Evolutionary conservation across 2,888 invertebrate genomes (phyloP), one percentile per base, ranked within the genome.

Genomic region (Prionchulus punctatus): DNA sequence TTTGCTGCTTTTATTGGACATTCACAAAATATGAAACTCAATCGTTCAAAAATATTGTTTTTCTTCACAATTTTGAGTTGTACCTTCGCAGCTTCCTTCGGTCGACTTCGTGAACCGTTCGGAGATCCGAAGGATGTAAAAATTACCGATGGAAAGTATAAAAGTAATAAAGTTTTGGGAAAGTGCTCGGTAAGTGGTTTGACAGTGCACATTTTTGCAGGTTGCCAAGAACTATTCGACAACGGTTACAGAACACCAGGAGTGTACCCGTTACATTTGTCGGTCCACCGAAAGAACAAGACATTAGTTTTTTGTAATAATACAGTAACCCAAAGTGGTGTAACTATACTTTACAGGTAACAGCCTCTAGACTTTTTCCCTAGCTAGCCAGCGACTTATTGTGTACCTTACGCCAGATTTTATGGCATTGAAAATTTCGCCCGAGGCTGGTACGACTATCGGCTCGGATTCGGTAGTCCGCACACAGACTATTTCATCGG

Each of bases 361-460:
- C 12, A 36, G 36, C 18, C 12, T 18, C 12, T 36, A 18, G 36
- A 7, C 36, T 18, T 36, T 7, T 12, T 36, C 18, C 18, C 7
- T 36, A 7, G 18, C 12, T 36, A 18, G 36, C 36, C 36, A 36
- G 7, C 18, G 12, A 36, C 36, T 36, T 36, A 36, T 36, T 36
- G 36, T 18, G 18, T 18, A 36, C 18, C 36, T n/a, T n/a, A n/a
- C n/a, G 7, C 36, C 36, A 47, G 51, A 25, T 51, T 7, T 27
- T 30, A 51, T 27, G 51, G 51, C 51, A 51, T 25, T n/a, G 27
- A 51, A 27, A 51, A 51, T 25, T 51, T 51, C n/a, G 28, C 25
- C n/a, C 15, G 51, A 21, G 30, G 30, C 51, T 51, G 21, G 4
- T n/a, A n/a, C 7, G 51, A 51, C 27, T 51, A 51, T 28, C 30